Evolutionary conservation across 30 jellyfish, hydroid and myxozoan genomes (phyloP), one percentile per base, ranked within the genome.

Genomic region (Chrysaora quinquecirrha): DNA sequence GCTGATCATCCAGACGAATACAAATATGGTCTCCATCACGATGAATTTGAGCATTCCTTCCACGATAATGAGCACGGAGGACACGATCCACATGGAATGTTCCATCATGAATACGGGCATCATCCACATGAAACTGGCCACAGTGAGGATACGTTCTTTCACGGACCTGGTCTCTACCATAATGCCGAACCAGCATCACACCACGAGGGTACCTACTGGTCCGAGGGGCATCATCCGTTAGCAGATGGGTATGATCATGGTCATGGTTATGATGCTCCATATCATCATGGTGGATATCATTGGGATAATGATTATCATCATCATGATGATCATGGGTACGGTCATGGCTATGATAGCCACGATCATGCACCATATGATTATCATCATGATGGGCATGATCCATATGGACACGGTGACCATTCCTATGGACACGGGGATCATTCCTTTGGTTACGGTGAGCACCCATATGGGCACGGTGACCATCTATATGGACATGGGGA

Each of bases 11-110:
- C 92, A 38, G 92, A 82, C 25, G 92, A 82, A 54, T 82, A 82
- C 79, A 82, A 70, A 52, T 81, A 67, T 48, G 92, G 92, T 1
- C 73, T 82, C 83, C 92, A 82, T 46, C 92, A 82, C 34, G 92
- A 82, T 69, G 92, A 82, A 62, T 82, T 82, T 43, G 92, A 82
- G 31, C 84, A 82, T 34, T 19, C 12, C 29, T 52, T 52, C 19
- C 27, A 52, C 58, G 58, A 10, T 33, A 49, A 65, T 34, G 24
- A 33, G 22, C 61, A 33, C 38, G 89, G 72, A 24, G 82, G 82
- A 24, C 62, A 67, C 23, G 52, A 1, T 80, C 80, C 73, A 3
- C 56, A 49, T 19, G 79, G 27, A 34, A 28, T 27, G 34, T 28
- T 16, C 6, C 50, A 23, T 67, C 30, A 30, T 10, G 6, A n/a